Percentiles rank a stretch among this genome's conserved stretches.
phyloP scores from a whole-genome alignment of 1,140 invertebrate species.

The Hypsibius dujardini region DNA sequence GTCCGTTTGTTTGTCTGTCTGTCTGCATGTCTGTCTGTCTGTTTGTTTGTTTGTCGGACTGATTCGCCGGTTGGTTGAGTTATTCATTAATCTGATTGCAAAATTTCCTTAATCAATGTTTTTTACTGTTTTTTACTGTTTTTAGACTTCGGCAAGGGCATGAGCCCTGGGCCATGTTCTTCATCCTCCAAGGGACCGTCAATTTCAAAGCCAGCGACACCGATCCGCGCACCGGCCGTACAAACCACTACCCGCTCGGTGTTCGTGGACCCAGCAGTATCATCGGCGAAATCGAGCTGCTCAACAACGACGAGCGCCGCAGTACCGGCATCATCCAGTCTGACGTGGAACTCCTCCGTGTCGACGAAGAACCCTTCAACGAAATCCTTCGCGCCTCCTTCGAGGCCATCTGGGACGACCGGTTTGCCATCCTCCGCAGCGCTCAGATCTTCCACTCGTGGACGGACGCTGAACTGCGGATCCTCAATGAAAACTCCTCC shows the following conservation, averaged over 20 bases:
- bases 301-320: conserved; percentile 15
- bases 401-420: conserved; percentile 18
- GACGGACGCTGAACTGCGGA: conserved; percentile 13
- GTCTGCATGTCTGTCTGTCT: too few relatives aligned
- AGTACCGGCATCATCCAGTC: conserved; percentile 5
- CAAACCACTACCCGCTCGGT: conserved; percentile 10
- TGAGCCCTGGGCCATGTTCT: conserved; percentile 5
- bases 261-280: conserved; percentile 2
- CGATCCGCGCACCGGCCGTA: conserved; percentile 10
- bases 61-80: too few relatives aligned
- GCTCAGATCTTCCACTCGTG: not conserved
- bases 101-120: too few relatives aligned
- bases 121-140: not conserved
- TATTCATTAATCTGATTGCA: too few relatives aligned
- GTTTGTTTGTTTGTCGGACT: too few relatives aligned
- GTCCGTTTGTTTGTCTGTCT: too few relatives aligned
- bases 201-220: conserved; percentile 17
- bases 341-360: conserved; percentile 14
- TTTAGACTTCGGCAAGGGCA: conserved; percentile 9
- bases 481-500: conserved; percentile 17
- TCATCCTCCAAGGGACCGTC: not conserved
- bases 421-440: conserved; percentile 8
- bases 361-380: conserved; percentile 17
- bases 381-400: conserved; percentile 15
- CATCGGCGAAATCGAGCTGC: conserved; percentile 17